A percentile compares a stretch with the other conserved stretches of the same genome.
These are phyloP conservation scores for Pterocles gutturalis DNA, from an alignment of 2,113 vertebrate genomes.

Conservation along the genomic window DNA sequence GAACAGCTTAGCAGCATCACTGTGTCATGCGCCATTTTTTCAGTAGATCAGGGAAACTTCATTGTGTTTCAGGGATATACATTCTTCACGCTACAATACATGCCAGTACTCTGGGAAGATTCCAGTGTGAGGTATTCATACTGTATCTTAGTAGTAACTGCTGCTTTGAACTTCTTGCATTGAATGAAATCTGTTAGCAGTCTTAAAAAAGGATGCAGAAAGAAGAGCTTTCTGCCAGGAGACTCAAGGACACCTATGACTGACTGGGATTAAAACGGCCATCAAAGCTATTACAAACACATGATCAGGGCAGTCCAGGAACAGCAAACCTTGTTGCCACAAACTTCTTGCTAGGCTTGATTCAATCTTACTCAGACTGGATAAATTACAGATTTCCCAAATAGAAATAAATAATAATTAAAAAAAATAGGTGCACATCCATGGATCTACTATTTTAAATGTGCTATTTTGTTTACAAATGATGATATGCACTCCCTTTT, in stretches of 20 bases:
- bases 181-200: not conserved
- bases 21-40: fast-evolving
- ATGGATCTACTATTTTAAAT: not conserved
- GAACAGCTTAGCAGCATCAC: not conserved
- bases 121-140: not conserved
- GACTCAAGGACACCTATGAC: not conserved
- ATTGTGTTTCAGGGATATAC: not conserved
- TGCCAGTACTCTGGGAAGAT: not conserved
- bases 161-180: not conserved
- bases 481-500: not conserved
- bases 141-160: not conserved
- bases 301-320: not conserved
- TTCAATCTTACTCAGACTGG: not conserved
- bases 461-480: not conserved
- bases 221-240: not conserved
- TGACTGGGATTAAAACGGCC: not conserved
- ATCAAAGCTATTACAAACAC: not conserved
- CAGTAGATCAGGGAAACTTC: not conserved
- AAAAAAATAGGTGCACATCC: not conserved
- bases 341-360: not conserved
- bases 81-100: not conserved
- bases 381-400: not conserved
- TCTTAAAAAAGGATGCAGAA: not conserved
- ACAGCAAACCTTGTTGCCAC: not conserved
- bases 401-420: not conserved